phyloP scores from a whole-genome alignment of 1,140 invertebrate species.

The Drosophila takahashii region DNA sequence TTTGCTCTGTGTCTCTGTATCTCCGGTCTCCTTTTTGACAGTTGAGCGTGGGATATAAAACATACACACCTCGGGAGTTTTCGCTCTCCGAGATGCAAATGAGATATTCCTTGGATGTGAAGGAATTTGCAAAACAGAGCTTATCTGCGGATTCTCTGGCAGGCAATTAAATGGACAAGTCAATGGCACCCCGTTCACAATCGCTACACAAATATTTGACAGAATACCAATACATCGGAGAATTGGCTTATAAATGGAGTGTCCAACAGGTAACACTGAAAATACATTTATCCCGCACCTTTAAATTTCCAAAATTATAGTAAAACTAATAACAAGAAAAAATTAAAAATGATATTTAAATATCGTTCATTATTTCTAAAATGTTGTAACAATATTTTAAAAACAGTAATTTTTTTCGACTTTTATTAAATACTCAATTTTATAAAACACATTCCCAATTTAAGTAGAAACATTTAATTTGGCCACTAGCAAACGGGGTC shows the following conservation, averaged over 20 bases:
- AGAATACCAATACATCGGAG: slow-evolving; percentile 6
- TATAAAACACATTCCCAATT: not conserved
- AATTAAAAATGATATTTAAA: too few relatives aligned
- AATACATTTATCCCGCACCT: too few relatives aligned
- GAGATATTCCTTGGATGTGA: slow-evolving; percentile 20
- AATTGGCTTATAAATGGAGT: slow-evolving; percentile 6
- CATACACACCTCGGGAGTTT: slow-evolving; percentile 17
- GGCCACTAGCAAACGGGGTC: too few relatives aligned
- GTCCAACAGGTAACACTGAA: slow-evolving; percentile 6
- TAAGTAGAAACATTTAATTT: not conserved
- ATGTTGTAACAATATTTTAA: too few relatives aligned
- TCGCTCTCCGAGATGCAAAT: slow-evolving; percentile 20
- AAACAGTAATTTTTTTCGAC: too few relatives aligned
- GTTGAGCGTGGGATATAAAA: slow-evolving; percentile 68
- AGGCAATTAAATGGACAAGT: slow-evolving; percentile 41
- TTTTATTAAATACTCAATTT: not conserved
- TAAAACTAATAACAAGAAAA: too few relatives aligned
- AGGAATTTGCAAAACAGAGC: slow-evolving; percentile 12
- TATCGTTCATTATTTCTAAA: too few relatives aligned
- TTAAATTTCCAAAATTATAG: too few relatives aligned
- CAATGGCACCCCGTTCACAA: slow-evolving; percentile 20
- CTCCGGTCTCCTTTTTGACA: slow-evolving; percentile 51
- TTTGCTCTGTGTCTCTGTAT: not conserved
- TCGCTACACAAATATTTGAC: slow-evolving; percentile 33
- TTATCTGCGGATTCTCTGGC: slow-evolving; percentile 34